phyloP scores from a whole-genome alignment of 2,113 vertebrate genomes.

The Tauraco erythrolophus region DNA sequence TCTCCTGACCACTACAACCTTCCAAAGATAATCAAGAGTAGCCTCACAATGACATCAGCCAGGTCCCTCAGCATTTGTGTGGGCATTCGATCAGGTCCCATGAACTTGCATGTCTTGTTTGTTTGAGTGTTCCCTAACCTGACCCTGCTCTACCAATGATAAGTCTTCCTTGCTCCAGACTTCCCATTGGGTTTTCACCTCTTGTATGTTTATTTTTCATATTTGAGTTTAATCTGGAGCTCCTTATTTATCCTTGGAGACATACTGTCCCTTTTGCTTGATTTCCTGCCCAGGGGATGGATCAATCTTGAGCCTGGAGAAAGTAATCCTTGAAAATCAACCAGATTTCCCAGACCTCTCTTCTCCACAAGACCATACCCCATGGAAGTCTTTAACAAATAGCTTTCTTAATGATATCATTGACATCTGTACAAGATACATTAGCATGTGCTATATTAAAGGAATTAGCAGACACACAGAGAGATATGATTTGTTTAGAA shows the following conservation, averaged over 20 bases:
- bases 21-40: neutral
- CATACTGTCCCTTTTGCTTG: neutral
- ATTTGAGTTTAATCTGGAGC: neutral
- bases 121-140: neutral
- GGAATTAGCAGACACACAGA: neutral
- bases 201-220: neutral
- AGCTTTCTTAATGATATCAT: neutral
- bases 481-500: neutral
- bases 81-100: neutral
- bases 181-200: neutral
- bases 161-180: neutral
- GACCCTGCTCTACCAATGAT: neutral
- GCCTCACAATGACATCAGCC: neutral
- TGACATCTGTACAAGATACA: neutral
- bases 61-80: neutral
- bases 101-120: fast-evolving
- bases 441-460: neutral
- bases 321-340: neutral
- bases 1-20: neutral
- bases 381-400: neutral
- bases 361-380: neutral
- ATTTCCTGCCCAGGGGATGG: neutral
- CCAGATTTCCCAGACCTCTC: neutral
- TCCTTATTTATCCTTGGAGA: neutral
- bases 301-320: neutral